Conservation (phyloP, 1,140 invertebrate species). For the Zaprionus lachaisei region DNA sequence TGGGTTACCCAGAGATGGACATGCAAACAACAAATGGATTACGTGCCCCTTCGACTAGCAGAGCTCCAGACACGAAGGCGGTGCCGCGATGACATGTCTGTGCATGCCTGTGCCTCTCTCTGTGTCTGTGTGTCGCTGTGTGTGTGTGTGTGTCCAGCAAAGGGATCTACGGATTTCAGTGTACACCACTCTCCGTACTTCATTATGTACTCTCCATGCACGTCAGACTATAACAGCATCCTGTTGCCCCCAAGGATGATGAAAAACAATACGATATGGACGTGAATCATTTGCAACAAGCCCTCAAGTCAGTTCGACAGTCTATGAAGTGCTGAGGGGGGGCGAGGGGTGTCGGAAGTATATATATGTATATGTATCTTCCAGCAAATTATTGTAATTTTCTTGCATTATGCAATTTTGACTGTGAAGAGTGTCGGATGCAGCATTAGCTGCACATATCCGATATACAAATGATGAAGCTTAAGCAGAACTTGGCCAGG, state of each 20-base stretch:
- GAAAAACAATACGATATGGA: not conserved
- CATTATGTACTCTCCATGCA: conserved; percentile 23
- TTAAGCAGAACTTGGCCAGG: not conserved
- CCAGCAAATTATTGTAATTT: not conserved
- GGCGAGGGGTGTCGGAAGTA: not conserved
- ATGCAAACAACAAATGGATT: conserved; percentile 73
- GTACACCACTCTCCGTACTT: not conserved
- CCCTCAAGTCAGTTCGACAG: not conserved
- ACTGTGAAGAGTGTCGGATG: not conserved
- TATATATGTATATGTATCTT: not conserved
- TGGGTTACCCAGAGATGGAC: conserved; percentile 41
- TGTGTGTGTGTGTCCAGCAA: not conserved
- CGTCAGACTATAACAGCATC: not conserved
- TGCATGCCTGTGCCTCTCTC: not conserved
- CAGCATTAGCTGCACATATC: not conserved
- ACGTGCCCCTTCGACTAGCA: conserved; percentile 64
- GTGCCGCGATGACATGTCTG: conserved; percentile 1
- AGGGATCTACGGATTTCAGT: conserved; percentile 23
- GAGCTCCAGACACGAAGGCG: conserved; percentile 29
- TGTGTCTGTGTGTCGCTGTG: not conserved
- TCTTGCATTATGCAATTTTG: not conserved
- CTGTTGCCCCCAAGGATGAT: not conserved
- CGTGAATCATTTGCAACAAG: not conserved
- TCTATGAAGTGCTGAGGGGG: not conserved
- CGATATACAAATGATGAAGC: not conserved